Evolutionary conservation across 2,888 invertebrate genomes (phyloP).

Genomic region (Tenthredo livida): DNA sequence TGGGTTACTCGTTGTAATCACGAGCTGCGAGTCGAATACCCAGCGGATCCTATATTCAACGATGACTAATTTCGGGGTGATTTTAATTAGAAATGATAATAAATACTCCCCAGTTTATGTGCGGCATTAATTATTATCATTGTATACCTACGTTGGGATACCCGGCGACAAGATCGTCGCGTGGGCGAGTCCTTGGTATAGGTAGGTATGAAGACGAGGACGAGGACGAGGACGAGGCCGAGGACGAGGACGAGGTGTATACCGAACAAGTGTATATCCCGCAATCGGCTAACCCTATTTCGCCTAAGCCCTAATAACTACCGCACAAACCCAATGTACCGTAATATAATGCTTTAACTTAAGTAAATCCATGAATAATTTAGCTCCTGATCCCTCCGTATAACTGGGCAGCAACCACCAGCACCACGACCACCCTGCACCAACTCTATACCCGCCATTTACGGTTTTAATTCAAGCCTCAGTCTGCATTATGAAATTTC

Average conservation of each 20-base stretch:
- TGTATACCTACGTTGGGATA: neutral
- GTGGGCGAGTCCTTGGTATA: neutral
- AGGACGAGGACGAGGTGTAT: neutral
- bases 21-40: neutral
- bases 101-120: constrained; percentile 1
- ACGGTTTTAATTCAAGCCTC: constrained; percentile 53
- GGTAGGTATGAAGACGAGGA: neutral
- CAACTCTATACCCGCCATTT: constrained; percentile 36
- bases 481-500: constrained; percentile 45
- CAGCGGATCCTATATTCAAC: neutral
- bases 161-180: constrained; percentile 15
- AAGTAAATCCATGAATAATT: constrained; percentile 56
- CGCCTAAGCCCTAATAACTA: constrained; percentile 52
- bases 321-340: constrained; percentile 49
- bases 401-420: constrained; percentile 39
- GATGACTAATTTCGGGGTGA: constrained; percentile 2
- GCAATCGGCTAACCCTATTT: constrained; percentile 41
- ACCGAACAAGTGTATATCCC: constrained; percentile 20
- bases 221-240: neutral
- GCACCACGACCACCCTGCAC: neutral
- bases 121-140: constrained; percentile 28
- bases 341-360: constrained; percentile 54
- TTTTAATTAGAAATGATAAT: constrained; percentile 35
- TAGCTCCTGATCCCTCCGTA: constrained; percentile 52
- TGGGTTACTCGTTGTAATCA: neutral